Percentiles rank a stretch among this genome's conserved stretches.
Evolutionary conservation across 2,113 vertebrate species (phyloP).

Genomic region (Terrapene triunguis): DNA sequence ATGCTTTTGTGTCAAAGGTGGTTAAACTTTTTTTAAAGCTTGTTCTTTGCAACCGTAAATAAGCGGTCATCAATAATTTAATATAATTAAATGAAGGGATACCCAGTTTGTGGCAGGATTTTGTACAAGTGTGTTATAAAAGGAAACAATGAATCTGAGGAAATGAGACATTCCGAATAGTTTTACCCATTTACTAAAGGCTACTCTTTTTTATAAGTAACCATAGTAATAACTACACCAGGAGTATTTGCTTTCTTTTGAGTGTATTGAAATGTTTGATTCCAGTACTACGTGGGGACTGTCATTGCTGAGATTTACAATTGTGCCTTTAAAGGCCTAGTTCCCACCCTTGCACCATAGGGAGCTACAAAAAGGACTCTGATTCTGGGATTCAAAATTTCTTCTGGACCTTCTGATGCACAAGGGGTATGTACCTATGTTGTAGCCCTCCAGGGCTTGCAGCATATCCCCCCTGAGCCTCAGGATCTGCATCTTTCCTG

Average conservation of each 20-base stretch:
- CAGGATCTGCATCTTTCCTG: neutral
- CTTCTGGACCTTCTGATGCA: neutral
- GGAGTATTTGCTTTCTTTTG: no score
- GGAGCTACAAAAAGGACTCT: neutral
- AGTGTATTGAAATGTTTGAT: neutral
- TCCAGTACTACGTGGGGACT: neutral
- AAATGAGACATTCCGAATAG: neutral
- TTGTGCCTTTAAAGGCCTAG: neutral
- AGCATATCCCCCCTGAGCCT: fast-evolving
- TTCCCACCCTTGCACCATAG: neutral
- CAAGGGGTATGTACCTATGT: neutral
- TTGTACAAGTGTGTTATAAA: neutral
- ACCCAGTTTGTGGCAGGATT: neutral
- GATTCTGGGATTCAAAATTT: neutral
- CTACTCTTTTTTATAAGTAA: neutral
- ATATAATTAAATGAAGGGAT: neutral
- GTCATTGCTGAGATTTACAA: neutral
- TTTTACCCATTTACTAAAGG: neutral
- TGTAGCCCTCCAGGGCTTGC: neutral
- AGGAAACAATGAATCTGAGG: neutral
- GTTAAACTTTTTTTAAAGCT: neutral
- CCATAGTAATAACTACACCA: neutral
- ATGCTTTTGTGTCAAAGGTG: neutral
- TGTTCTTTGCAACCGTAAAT: constrained; percentile 37
- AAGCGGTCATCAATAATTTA: constrained; percentile 34